phyloP scores from a whole-genome alignment of 2,113 vertebrate genomes.

The Columba janthina region DNA sequence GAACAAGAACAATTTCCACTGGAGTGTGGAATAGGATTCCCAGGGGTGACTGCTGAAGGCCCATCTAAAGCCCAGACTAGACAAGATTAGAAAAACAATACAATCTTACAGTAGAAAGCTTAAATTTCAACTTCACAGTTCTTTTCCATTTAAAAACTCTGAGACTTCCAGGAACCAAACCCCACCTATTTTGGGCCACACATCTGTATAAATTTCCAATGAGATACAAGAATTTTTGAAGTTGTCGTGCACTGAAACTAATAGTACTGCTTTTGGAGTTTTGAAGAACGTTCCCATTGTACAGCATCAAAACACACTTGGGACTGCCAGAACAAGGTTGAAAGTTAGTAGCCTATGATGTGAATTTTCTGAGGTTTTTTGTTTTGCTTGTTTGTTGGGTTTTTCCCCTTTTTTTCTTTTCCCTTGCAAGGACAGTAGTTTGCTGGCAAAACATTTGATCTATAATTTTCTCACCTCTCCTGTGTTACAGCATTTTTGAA shows the following conservation, averaged over 20 bases:
- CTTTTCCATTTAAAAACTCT: slow-evolving; percentile 10
- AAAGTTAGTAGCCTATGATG: background rate
- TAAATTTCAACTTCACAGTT: slow-evolving; percentile 14
- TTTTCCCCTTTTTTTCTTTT: background rate
- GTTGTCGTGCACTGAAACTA: background rate
- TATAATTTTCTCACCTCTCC: background rate
- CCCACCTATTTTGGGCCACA: background rate
- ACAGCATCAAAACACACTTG: background rate
- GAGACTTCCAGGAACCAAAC: background rate
- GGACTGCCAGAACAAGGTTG: background rate
- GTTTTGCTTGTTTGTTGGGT: background rate
- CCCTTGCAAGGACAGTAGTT: background rate
- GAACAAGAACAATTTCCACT: slow-evolving; percentile 28
- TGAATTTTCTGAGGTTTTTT: background rate
- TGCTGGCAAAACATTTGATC: background rate
- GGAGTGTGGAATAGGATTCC: slow-evolving; percentile 2
- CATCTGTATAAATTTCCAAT: background rate
- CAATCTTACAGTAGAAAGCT: background rate
- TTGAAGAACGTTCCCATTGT: background rate
- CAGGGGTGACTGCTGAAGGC: background rate
- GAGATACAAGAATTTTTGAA: background rate
- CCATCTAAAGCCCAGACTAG: slow-evolving; percentile 34
- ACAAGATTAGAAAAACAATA: slow-evolving; percentile 46
- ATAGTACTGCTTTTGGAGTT: background rate
- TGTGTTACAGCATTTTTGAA: background rate